Percentiles rank a stretch among this genome's conserved stretches.
Evolutionary conservation across 1,140 invertebrate species (phyloP).

Genomic region (Pectinophora gossypiella): DNA sequence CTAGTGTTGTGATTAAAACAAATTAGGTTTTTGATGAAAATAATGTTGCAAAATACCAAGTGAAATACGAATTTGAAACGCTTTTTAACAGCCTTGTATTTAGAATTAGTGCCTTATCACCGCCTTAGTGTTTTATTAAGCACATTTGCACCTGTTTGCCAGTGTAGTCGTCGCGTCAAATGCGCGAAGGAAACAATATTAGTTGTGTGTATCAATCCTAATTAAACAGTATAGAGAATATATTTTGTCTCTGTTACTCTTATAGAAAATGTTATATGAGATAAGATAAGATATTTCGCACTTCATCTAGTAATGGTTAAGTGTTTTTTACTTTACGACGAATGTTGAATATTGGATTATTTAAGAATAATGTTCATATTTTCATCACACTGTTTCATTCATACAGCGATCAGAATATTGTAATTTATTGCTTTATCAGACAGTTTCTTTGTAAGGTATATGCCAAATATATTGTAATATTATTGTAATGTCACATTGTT

Average conservation of each 20-base stretch:
- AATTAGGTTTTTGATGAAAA: too few species aligned
- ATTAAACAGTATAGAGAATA: too few species aligned
- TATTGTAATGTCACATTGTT: conserved; percentile 60
- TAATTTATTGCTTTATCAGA: conserved; percentile 40
- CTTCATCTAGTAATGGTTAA: background rate
- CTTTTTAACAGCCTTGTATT: conserved; percentile 13
- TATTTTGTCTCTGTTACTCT: too few species aligned
- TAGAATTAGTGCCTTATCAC: conserved; percentile 53
- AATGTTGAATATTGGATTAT: too few species aligned
- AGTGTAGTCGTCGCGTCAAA: too few species aligned
- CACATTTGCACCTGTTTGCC: background rate
- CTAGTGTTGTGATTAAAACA: conserved; percentile 12
- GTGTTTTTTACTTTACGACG: background rate
- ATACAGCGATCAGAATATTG: background rate
- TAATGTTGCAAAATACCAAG: too few species aligned
- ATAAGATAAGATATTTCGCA: too few species aligned
- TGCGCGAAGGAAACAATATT: too few species aligned
- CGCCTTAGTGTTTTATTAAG: background rate
- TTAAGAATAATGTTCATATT: background rate
- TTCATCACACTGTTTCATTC: conserved; percentile 33
- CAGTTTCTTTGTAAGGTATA: conserved; percentile 58
- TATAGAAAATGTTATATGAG: too few species aligned
- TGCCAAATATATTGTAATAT: conserved; percentile 74
- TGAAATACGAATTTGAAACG: background rate
- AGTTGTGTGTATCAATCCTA: too few species aligned